Conservation (phyloP, 2,888 invertebrate genomes). For the Dermolepida albohirtum region DNA sequence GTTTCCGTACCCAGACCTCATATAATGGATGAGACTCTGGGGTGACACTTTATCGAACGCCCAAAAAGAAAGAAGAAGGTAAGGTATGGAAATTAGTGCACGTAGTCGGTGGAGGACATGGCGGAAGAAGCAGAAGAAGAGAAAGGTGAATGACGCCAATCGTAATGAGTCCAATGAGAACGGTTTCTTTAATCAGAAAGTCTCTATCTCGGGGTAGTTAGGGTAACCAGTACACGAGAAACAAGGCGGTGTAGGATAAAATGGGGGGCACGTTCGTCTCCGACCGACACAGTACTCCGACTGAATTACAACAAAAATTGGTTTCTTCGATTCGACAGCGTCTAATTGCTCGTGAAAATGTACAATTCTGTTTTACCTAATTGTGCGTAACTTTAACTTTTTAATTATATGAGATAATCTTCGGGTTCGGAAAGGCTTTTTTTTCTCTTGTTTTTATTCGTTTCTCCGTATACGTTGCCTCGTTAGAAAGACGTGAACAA, state of each 20-base stretch:
- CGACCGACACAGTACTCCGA: not conserved
- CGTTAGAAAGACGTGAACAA: constrained; percentile 7
- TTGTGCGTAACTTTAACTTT: constrained; percentile 35
- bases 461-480: not conserved
- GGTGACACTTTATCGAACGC: constrained; percentile 33
- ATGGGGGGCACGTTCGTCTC: not conserved
- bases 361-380: constrained; percentile 33
- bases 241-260: not conserved
- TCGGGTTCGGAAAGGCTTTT: constrained; percentile 7
- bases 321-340: constrained; percentile 30
- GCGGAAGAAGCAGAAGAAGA: not conserved
- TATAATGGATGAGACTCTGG: constrained; percentile 33
- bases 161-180: constrained; percentile 51
- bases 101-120: constrained; percentile 41
- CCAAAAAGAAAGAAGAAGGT: not conserved
- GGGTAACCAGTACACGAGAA: constrained; percentile 6
- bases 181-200: constrained; percentile 50
- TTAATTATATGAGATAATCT: constrained; percentile 36
- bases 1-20: constrained; percentile 13
- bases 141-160: constrained; percentile 44
- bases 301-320: constrained; percentile 34
- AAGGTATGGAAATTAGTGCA: constrained; percentile 50
- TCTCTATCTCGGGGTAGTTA: constrained; percentile 39
- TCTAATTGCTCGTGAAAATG: constrained; percentile 37
- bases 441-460: not conserved